Conservation (phyloP, 2,797 vertebrate species). For the Ctenopoma kingsleyae region DNA sequence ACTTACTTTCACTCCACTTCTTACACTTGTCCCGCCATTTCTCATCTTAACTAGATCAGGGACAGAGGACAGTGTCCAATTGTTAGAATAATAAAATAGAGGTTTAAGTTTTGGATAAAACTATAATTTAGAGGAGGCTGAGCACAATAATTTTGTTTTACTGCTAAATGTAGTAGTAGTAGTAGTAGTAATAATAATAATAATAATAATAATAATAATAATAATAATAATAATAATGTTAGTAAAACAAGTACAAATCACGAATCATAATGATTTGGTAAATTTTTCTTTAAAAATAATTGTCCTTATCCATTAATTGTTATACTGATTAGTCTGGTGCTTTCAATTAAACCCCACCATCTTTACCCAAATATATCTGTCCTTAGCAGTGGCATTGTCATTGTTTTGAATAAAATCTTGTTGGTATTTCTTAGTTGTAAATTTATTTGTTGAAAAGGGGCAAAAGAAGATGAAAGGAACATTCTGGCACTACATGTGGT, state of each 20-base stretch:
- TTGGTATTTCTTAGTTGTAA: slow-evolving; percentile 12
- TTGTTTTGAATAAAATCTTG: slow-evolving; percentile 28
- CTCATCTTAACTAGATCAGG: slow-evolving; percentile 14
- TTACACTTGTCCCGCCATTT: slow-evolving; percentile 8
- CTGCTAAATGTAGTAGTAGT: slow-evolving; percentile 8
- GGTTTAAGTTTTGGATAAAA: not conserved
- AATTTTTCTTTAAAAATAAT: not conserved
- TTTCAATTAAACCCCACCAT: slow-evolving; percentile 44
- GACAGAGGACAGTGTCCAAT: not conserved
- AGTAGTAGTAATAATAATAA: no score
- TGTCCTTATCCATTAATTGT: slow-evolving; percentile 27
- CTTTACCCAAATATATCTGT: slow-evolving; percentile 25
- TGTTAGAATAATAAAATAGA: slow-evolving; percentile 2
- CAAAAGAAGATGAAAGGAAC: slow-evolving; percentile 3
- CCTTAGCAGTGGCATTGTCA: slow-evolving; percentile 20
- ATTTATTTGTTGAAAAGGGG: slow-evolving; percentile 20
- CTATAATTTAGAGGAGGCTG: not conserved
- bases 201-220: no score
- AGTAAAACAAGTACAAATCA: no score
- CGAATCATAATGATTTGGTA: slow-evolving; percentile 27
- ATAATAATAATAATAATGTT: no score
- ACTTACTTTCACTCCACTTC: slow-evolving; percentile 10
- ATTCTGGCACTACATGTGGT: slow-evolving; percentile 4
- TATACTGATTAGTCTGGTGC: slow-evolving; percentile 15
- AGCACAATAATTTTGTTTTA: not conserved